Base-by-base conservation (phyloP, 2,113 vertebrate genomes). In the Rafetus swinhoei region DNA sequence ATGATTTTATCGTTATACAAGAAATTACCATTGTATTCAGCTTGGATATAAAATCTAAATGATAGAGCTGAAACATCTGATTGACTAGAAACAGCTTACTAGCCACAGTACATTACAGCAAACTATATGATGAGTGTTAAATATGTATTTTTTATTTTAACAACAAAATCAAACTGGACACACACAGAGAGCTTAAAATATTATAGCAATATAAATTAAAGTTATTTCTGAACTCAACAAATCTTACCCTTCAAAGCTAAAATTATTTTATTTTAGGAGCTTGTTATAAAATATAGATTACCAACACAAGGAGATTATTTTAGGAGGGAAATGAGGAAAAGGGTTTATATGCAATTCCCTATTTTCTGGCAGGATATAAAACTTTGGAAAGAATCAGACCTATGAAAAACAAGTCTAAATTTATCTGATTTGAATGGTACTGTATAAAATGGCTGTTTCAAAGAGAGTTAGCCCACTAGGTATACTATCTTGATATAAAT, bases 401-500 rank as follows among this genome's bases (percentile, higher is more conserved):
- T 87, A 86, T 89, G 87, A 91, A 93, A 96, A 8, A 53, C 29
- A 87, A 87, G 22, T n/a, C 15, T 69, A 69, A 69, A 14, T 93
- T 90, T 15, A 84, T 65, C 81, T 93, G 79, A n/a, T 90, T 1
- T 93, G 82, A 93, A 89, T 21, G 10, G 45, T 50, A 87, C 81
- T 86, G 87, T 86, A 86, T 87, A 93, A 95, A 97, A 82, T 1
- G 0, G 89, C 52, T 69, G 50, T 85, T 93, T 95, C 52, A 92
- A 93, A 95, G 92, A 93, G 91, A 65, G 93, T 74, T 69, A 86
- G 86, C 86, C 93, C 3, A 1, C 76, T 79, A 95, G 77, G 54
- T 95, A 95, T 93, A 95, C 93, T 79, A n/a, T 88, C 86, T 88
- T 92, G 91, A 94, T 88, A 52, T 86, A 94, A 79, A 93, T 76